Evolutionary conservation across 2,113 vertebrate genomes (phyloP).

Genomic region (Mastomys coucha): DNA sequence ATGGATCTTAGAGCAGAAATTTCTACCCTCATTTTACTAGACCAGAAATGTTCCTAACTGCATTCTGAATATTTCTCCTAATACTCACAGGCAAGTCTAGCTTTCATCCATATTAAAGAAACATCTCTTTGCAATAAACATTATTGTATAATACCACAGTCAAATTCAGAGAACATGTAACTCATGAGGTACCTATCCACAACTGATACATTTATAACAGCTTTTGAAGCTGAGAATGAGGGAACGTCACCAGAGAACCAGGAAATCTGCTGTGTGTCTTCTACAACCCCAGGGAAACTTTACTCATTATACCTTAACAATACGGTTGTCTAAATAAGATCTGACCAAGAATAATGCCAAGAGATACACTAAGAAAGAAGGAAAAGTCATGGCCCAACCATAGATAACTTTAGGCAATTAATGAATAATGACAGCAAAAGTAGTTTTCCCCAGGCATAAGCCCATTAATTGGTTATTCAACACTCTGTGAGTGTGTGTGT

Average conservation of each 20-base stretch:
- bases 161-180: background rate
- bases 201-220: background rate
- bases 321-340: background rate
- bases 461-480: background rate
- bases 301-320: background rate
- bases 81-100: background rate
- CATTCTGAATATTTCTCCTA: background rate
- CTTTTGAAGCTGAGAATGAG: background rate
- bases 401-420: background rate
- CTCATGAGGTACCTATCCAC: rapidly evolving
- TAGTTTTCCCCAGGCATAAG: background rate
- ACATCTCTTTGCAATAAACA: background rate
- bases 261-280: background rate
- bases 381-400: background rate
- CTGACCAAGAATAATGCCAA: background rate
- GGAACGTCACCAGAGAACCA: background rate
- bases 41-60: background rate
- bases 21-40: background rate
- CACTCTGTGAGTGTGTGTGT: background rate
- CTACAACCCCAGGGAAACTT: background rate
- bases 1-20: background rate
- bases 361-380: background rate
- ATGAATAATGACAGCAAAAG: background rate
- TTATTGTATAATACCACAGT: background rate
- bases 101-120: background rate